Percentiles rank a stretch among this genome's conserved stretches.
phyloP scores from a whole-genome alignment of 2,888 invertebrate species.

The Agrenia bidenticulata region DNA sequence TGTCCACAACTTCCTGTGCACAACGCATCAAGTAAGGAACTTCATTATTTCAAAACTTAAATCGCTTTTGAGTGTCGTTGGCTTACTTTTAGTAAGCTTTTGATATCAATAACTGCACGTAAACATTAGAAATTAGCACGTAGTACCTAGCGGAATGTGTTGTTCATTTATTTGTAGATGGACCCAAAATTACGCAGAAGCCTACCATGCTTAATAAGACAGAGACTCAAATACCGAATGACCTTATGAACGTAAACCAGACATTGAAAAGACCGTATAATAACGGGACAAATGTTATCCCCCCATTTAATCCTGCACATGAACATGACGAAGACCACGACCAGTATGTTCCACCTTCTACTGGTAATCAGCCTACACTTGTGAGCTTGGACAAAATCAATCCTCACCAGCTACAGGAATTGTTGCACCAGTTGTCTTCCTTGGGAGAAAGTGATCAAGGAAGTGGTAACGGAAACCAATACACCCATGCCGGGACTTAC shows the following conservation, averaged over 20 bases:
- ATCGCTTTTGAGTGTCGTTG: background rate
- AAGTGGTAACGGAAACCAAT: conserved; percentile 13
- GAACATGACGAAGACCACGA: conserved; percentile 44
- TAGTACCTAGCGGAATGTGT: background rate
- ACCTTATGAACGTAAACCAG: conserved; percentile 9
- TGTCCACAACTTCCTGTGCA: conserved; percentile 53
- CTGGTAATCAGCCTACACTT: conserved; percentile 46
- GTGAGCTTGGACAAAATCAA: conserved; percentile 47
- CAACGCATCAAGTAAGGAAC: background rate
- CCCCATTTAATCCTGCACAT: conserved; percentile 27
- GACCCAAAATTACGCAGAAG: conserved; percentile 19
- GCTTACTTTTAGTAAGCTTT: background rate
- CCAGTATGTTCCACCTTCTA: conserved; percentile 49
- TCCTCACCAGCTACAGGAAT: conserved; percentile 49
- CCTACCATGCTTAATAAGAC: conserved; percentile 20
- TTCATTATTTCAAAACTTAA: background rate
- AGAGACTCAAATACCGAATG: conserved; percentile 23
- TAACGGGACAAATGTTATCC: background rate
- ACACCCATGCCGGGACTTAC: conserved; percentile 32
- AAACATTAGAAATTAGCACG: background rate
- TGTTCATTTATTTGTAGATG: conserved; percentile 28
- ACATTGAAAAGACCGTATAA: background rate
- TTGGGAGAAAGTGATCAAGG: conserved; percentile 26
- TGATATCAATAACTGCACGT: background rate
- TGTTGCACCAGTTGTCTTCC: conserved; percentile 48